These are phyloP conservation scores for Pseudomyrmex pallidus DNA, from an alignment of 1,140 invertebrate species.

Conservation along the genomic window DNA sequence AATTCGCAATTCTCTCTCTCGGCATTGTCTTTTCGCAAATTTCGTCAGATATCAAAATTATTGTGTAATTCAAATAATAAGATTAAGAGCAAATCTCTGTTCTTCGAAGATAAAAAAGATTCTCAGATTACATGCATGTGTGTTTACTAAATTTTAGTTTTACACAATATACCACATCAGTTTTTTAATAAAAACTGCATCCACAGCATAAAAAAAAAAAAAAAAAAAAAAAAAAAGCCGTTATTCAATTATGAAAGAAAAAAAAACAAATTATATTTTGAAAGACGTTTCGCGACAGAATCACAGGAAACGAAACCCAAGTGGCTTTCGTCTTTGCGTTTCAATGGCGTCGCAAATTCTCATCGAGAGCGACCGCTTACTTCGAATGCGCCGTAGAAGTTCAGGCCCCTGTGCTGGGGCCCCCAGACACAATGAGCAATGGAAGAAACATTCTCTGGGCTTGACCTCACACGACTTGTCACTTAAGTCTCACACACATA, in stretches of 20 bases:
- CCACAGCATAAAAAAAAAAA: neutral
- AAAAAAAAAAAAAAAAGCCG: neutral
- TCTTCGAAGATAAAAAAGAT: no score
- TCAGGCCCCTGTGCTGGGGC: neutral
- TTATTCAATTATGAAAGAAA: neutral
- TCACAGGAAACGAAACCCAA: neutral
- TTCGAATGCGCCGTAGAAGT: constrained; percentile 23
- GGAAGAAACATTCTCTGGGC: constrained; percentile 71
- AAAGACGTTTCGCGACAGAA: neutral
- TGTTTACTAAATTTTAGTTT: no score
- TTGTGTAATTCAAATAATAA: no score
- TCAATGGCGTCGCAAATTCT: constrained; percentile 43
- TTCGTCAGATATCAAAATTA: no score
- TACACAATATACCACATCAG: no score
- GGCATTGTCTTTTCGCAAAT: neutral
- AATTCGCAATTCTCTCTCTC: neutral
- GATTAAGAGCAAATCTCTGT: no score
- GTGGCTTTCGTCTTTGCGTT: constrained; percentile 27
- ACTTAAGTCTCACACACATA: constrained; percentile 64
- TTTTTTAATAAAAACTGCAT: neutral
- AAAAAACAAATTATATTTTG: neutral
- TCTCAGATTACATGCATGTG: no score
- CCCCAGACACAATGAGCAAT: constrained; percentile 65
- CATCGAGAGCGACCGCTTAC: constrained; percentile 35
- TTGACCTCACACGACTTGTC: constrained; percentile 71